phyloP scores from a whole-genome alignment of 2,888 invertebrate genomes.

The Steinernema hermaphroditum region DNA sequence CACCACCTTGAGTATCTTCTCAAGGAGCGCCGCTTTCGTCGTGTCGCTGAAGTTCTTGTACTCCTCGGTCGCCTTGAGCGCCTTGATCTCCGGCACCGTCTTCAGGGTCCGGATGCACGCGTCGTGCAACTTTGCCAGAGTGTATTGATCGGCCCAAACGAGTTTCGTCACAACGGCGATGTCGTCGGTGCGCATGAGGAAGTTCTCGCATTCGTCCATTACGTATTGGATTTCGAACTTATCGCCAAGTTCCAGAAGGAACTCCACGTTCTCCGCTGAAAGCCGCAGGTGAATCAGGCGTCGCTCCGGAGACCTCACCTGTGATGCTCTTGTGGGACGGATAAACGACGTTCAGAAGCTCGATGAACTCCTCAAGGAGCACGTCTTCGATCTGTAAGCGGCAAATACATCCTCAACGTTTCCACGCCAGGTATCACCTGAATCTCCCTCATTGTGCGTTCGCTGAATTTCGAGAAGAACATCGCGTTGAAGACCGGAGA shows the following conservation, averaged over 20 bases:
- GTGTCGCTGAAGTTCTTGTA: constrained; percentile 60
- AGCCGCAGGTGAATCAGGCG: constrained; percentile 34
- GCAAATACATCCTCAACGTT: no score
- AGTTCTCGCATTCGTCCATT: constrained; percentile 67
- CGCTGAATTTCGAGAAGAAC: constrained; percentile 60
- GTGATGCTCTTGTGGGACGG: constrained; percentile 67
- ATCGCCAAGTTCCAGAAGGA: constrained; percentile 67
- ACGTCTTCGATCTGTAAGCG: constrained; percentile 40
- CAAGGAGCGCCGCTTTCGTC: constrained; percentile 62
- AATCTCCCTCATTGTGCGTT: constrained; percentile 57
- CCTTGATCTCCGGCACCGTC: constrained; percentile 50
- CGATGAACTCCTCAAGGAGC: constrained; percentile 66
- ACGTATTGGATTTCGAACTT: constrained; percentile 68
- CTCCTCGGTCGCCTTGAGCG: constrained; percentile 54
- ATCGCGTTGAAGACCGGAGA: constrained; percentile 63
- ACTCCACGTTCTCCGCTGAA: constrained; percentile 67
- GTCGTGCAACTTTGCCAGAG: constrained; percentile 60
- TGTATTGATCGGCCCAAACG: constrained; percentile 64
- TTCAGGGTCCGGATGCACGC: constrained; percentile 59
- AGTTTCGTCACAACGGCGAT: constrained; percentile 62
- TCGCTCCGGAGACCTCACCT: no score
- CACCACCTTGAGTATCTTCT: constrained; percentile 57
- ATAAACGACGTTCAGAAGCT: constrained; percentile 68
- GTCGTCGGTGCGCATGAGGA: constrained; percentile 61
- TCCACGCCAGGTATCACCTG: constrained; percentile 18